These are phyloP conservation scores for Keiferia lycopersicella DNA, from an alignment of 2,888 invertebrate genomes.

Conservation along the genomic window DNA sequence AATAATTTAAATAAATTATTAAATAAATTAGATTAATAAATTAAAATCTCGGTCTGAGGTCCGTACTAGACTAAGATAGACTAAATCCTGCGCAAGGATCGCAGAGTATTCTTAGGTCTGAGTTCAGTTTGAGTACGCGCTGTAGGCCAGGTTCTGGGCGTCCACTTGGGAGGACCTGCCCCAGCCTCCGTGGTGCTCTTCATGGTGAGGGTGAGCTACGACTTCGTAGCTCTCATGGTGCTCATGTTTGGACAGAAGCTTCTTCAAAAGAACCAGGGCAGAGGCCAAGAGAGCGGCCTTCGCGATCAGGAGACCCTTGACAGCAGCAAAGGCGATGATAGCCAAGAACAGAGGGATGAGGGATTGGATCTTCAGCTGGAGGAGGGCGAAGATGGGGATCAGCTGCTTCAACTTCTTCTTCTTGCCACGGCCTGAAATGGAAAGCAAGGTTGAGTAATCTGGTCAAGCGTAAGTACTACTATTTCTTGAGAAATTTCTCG, in stretches of 20 bases:
- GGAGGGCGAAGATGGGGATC: conserved; percentile 86
- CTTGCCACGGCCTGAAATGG: conserved; percentile 87
- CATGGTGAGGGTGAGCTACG: conserved; percentile 85
- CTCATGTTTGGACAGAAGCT: conserved; percentile 86
- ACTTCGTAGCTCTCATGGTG: conserved; percentile 88
- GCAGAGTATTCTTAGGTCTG: conserved; percentile 54
- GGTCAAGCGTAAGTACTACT: background rate
- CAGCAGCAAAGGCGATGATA: conserved; percentile 87
- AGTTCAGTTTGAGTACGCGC: conserved; percentile 79
- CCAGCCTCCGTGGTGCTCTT: conserved; percentile 83
- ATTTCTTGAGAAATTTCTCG: background rate
- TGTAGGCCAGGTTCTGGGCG: conserved; percentile 87
- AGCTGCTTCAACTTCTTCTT: conserved; percentile 90
- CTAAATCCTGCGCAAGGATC: conserved; percentile 37
- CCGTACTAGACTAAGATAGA: conserved; percentile 56
- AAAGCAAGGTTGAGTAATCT: background rate
- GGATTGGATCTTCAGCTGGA: conserved; percentile 89
- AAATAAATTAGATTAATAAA: conserved; percentile 74
- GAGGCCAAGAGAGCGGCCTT: conserved; percentile 91
- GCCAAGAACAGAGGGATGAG: conserved; percentile 89
- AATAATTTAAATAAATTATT: conserved; percentile 54
- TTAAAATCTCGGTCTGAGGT: conserved; percentile 70
- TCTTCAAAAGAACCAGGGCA: conserved; percentile 84
- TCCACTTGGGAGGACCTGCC: conserved; percentile 83
- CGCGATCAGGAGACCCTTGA: conserved; percentile 92